Evolutionary conservation across 1,140 invertebrate species (phyloP).

Genomic region (Gryllus bimaculatus): DNA sequence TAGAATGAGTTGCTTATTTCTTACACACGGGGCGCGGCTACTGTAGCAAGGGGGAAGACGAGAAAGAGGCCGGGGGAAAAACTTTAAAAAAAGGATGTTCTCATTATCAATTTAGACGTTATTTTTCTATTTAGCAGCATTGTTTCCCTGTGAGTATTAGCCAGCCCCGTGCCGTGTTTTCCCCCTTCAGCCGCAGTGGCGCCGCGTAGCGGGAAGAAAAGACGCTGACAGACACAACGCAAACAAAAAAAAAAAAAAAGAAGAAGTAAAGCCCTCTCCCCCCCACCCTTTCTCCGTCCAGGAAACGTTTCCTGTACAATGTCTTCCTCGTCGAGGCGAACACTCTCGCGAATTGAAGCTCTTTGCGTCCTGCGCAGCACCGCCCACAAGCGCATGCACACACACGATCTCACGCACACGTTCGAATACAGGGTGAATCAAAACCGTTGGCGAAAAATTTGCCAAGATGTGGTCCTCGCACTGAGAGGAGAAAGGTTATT

Average conservation of each 20-base stretch:
- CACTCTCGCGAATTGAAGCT: not conserved
- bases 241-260: not conserved
- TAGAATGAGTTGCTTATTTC: constrained; percentile 5
- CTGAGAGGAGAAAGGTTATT: too few species aligned
- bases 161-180: not conserved
- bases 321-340: not conserved
- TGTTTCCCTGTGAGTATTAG: not conserved
- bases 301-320: not conserved
- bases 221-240: not conserved
- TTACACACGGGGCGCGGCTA: not conserved
- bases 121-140: constrained; percentile 5
- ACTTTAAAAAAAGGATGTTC: not conserved
- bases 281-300: too few species aligned
- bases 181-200: not conserved
- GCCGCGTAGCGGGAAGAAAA: not conserved
- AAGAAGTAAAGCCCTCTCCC: too few species aligned
- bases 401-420: not conserved
- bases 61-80: not conserved
- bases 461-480: too few species aligned
- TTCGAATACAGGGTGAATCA: too few species aligned
- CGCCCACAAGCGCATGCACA: too few species aligned
- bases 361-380: not conserved
- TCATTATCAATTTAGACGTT: constrained; percentile 5
- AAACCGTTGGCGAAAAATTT: too few species aligned
- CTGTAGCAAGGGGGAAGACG: not conserved